phyloP scores from a whole-genome alignment of 2,113 vertebrate genomes.

The Phasianus colchicus region DNA sequence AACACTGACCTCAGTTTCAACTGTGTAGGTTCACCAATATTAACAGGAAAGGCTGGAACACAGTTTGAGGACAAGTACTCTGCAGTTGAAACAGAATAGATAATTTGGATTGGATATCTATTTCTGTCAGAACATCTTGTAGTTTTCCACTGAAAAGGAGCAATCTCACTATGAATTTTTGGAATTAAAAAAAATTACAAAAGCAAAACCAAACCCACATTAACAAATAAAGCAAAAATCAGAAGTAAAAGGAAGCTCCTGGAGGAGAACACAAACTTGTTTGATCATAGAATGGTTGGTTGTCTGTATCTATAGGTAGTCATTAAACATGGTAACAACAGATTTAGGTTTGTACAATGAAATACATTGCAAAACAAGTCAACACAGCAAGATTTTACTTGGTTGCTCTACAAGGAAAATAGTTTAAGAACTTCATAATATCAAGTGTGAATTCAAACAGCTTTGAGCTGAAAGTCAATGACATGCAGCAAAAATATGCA shows the following conservation, averaged over 20 bases:
- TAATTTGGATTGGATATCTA: not conserved
- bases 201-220: not conserved
- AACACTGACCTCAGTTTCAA: conserved; percentile 43
- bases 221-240: not conserved
- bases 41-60: not conserved
- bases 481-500: conserved; percentile 25
- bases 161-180: not conserved
- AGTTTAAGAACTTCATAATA: conserved; percentile 2
- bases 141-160: not conserved
- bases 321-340: not conserved
- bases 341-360: not conserved
- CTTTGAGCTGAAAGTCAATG: conserved; percentile 53
- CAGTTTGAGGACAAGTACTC: not conserved
- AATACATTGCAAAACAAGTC: not conserved
- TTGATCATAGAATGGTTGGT: not conserved
- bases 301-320: not conserved
- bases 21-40: not conserved
- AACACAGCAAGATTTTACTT: not conserved
- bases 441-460: conserved; percentile 31
- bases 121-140: not conserved
- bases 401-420: not conserved
- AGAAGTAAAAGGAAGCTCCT: not conserved
- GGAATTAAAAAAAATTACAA: not conserved
- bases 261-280: not conserved
- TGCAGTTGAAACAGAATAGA: not conserved